Base-by-base conservation (phyloP, 2,797 vertebrate species). In the Chelon auratus region DNA sequence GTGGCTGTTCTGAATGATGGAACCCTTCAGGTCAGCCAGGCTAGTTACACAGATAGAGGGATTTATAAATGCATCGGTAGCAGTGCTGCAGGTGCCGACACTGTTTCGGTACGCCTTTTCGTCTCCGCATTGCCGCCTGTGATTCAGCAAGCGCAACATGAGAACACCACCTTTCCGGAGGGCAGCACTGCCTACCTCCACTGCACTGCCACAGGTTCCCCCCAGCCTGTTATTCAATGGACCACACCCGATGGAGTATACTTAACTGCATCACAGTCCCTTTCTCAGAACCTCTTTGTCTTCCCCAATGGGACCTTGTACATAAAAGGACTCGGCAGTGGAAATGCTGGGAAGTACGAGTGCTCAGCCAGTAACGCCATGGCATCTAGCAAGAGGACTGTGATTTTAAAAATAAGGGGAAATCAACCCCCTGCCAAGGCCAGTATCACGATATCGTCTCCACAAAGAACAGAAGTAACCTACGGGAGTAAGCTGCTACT, bases 281-380 rank as follows among this genome's bases (percentile, higher is more conserved):
- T 94, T 18, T 90, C 77, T 8, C 94, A 91, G 61, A 96, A 96
- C 82, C 63, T 94, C 0, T 89, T 94, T 42, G 95, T 97, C 58
- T 97, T 97, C 80, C 96, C 96, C 56, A 99, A 99, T 8, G 97
- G 97, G 7, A 99, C 97, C 0, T 94, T 99, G 0, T 90, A 94
- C 70, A 92, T 99, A 62, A 93, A 87, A 14, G 89, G 81, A 0
- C 47, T 96, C 0, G 84, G 88, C 2, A 82, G 74, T 0, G 87
- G 65, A 26, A 93, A 97, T 70, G 88, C 90, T 1, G 97, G 97
- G 5, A 93, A 63, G 53, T 99, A 99, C 0, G 93, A 96, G 75
- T 99, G 97, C 53, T 87, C 92, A 58, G 97, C 95, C 7, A 93
- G 92, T 65, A 98, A 96, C 43, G 54, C 81, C 4, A 90, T 96